Conservation (phyloP, 1,140 invertebrate species). For the Drosophila burlai region DNA sequence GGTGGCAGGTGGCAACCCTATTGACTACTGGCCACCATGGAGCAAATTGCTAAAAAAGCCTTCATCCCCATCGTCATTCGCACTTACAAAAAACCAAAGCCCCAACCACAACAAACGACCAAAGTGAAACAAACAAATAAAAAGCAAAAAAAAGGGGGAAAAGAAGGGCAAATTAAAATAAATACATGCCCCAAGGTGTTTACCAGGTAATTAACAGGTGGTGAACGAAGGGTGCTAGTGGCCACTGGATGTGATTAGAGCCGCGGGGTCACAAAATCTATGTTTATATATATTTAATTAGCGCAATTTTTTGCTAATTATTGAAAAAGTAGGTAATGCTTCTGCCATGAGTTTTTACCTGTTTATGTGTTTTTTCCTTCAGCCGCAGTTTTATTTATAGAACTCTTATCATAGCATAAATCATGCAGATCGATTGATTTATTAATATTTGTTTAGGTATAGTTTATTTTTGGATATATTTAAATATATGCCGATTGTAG, state of each 20-base stretch:
- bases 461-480: background rate
- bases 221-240: conserved; percentile 1
- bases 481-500: background rate
- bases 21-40: conserved; percentile 56
- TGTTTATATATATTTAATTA: conserved; percentile 27
- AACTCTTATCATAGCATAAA: background rate
- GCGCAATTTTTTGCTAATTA: conserved; percentile 14
- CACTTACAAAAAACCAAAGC: background rate
- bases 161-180: conserved; percentile 30
- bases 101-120: conserved; percentile 15
- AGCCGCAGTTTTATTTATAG: background rate
- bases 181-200: conserved; percentile 59
- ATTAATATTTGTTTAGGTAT: background rate
- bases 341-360: background rate
- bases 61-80: conserved; percentile 26
- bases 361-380: conserved; percentile 6
- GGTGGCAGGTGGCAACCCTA: conserved; percentile 21
- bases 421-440: background rate
- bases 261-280: background rate
- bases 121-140: background rate
- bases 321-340: background rate
- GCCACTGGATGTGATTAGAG: conserved; percentile 5
- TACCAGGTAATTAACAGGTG: conserved; percentile 63
- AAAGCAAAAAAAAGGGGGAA: background rate
- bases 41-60: conserved; percentile 46